Conservation (phyloP, 2,888 invertebrate species). For the Boloria selene region DNA sequence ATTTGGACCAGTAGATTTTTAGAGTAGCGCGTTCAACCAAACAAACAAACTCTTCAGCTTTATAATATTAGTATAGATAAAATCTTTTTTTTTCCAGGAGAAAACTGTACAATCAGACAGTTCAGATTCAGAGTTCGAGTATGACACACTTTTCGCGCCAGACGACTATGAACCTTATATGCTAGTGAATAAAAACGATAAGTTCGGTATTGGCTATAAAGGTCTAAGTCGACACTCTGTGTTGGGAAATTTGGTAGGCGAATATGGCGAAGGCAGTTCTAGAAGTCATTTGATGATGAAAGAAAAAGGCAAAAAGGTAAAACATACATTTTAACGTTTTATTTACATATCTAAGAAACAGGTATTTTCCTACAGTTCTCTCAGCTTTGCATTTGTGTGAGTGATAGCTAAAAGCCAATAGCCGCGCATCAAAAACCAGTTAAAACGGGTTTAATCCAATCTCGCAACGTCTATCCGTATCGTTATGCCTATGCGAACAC, state of each 20-base stretch:
- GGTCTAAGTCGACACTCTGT: slow-evolving; percentile 87
- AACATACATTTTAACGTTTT: no score
- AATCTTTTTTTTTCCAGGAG: slow-evolving; percentile 48
- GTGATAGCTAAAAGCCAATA: no score
- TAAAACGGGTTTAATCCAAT: no score
- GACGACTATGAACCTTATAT: slow-evolving; percentile 90
- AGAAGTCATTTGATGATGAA: slow-evolving; percentile 69
- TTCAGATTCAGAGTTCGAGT: slow-evolving; percentile 79
- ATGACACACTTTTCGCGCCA: slow-evolving; percentile 87
- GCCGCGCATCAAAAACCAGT: no score
- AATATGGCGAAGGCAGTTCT: slow-evolving; percentile 55
- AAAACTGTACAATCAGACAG: slow-evolving; percentile 49
- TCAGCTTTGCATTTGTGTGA: no score
- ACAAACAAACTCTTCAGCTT: no score
- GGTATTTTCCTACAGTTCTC: no score
- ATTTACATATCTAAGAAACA: no score
- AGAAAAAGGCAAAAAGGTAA: slow-evolving; percentile 74
- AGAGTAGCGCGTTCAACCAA: no score
- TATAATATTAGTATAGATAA: neutral
- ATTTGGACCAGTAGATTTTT: no score
- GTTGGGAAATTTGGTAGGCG: slow-evolving; percentile 67
- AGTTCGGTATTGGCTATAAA: slow-evolving; percentile 89
- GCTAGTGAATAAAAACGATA: slow-evolving; percentile 89
- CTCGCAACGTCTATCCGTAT: no score
- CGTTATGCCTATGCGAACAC: no score